Base-by-base conservation (phyloP, 2,113 vertebrate species). In the Pholis gunnellus region DNA sequence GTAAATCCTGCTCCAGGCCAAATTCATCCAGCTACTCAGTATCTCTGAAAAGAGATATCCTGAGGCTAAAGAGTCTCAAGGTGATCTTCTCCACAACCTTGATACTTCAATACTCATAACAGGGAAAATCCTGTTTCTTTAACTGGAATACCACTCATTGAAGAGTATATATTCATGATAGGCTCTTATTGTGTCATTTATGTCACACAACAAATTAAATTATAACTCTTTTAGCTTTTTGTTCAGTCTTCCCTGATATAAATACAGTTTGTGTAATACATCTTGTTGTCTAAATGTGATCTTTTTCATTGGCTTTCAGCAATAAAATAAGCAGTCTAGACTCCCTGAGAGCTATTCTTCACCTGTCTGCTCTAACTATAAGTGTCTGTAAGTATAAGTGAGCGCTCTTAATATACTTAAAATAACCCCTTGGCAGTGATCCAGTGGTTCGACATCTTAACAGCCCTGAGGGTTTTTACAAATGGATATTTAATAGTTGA, bases 401-500 rank as follows among this genome's bases (percentile, higher is more conserved):
- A 78, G 54, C 36, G 61, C 61, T 48, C 44, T 22, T 75, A 56
- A 84, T 63, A 27, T 27, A 73, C 36, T 36, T 78, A 29, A 59
- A 69, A 75, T 2, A 60, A 48, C 4, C 25, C 10, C 65, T 46
- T 66, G 8, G 22, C 63, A 57, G 25, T 36, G 48, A 83, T 84
- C 36, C 25, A 59, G 60, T 70, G 20, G 17, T 56, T 88, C 13
- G 81, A 75, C 34, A 59, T 61, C 18, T 60, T 76, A n/a, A 70
- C 27, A 73, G 6, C 27, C 40, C 29, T 14, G 20, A 60, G 22
- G 18, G 31, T 17, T n/a, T 67, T 72, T n/a, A 76, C 40, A 36
- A 75, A 79, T 71, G 48, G 22, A 18, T 76, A 66, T 89, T 88
- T 66, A 78, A 87, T 61, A 42, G 66, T 22, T 61, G 22, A 66